These are phyloP conservation scores for Tetranychus truncatus DNA, from an alignment of 2,888 invertebrate genomes.

Conservation along the genomic window DNA sequence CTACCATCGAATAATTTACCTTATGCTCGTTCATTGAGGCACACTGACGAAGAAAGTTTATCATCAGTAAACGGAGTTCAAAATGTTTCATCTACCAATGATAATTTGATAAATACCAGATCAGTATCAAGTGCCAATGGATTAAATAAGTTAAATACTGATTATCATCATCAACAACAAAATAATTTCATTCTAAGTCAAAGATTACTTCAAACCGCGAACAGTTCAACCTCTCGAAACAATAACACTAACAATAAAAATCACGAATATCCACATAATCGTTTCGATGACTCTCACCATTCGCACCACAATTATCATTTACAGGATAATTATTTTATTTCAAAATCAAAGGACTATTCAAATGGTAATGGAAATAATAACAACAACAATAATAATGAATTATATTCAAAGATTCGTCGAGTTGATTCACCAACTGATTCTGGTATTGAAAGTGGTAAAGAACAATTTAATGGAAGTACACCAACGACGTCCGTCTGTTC, in stretches of 20 bases:
- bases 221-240: neutral
- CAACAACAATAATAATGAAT: neutral
- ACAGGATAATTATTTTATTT: neutral
- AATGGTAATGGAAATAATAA: neutral
- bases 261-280: no score
- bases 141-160: constrained; percentile 2
- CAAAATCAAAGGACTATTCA: neutral
- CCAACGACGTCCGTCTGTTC: constrained; percentile 27
- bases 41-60: neutral
- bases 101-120: constrained; percentile 40
- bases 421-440: constrained; percentile 78
- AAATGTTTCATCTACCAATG: constrained; percentile 44
- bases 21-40: neutral
- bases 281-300: neutral
- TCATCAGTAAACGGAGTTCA: neutral
- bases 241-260: neutral
- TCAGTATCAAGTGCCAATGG: constrained; percentile 51
- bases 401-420: constrained; percentile 24
- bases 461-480: constrained; percentile 47
- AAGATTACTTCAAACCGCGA: neutral
- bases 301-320: neutral
- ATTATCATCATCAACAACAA: neutral
- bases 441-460: constrained; percentile 78
- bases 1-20: neutral
- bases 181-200: constrained; percentile 5